Evolutionary conservation across 2,888 invertebrate genomes (phyloP).

Genomic region (Pollenia labialis): DNA sequence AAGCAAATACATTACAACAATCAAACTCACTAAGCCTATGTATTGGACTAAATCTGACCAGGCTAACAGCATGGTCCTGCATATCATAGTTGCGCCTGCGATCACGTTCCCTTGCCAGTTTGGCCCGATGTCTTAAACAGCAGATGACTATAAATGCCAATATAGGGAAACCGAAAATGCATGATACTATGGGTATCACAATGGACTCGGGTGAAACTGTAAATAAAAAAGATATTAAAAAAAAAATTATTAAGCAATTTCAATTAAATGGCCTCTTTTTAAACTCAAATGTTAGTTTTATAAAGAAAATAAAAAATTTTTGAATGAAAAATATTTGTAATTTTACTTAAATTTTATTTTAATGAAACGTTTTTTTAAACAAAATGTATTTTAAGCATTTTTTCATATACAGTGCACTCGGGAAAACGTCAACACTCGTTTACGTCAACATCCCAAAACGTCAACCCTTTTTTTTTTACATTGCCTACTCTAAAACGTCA

Average conservation of each 20-base stretch:
- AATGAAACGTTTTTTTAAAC: no score
- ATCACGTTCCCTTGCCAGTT: conserved; percentile 92
- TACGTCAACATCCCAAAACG: no score
- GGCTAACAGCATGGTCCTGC: conserved; percentile 92
- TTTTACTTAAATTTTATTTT: background rate
- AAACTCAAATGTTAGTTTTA: no score
- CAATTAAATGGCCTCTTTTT: no score
- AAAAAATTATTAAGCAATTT: background rate
- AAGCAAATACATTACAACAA: conserved; percentile 78
- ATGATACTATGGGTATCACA: conserved; percentile 94
- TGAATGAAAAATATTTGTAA: no score
- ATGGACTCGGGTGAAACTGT: conserved; percentile 94
- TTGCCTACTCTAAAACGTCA: no score
- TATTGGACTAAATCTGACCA: conserved; percentile 90
- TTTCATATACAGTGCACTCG: no score
- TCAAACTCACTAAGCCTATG: conserved; percentile 88
- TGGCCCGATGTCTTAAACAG: conserved; percentile 92
- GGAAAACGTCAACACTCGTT: no score
- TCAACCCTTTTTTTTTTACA: no score
- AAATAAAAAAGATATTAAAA: conserved; percentile 78
- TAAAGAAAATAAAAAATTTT: no score
- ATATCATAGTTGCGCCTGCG: conserved; percentile 91
- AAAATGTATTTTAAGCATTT: no score
- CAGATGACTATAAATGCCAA: conserved; percentile 94
- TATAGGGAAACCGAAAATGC: conserved; percentile 94